A percentile compares a stretch with the other conserved stretches of the same genome.
Conservation (phyloP, 2,113 vertebrate species). For the Erythrocercus mccallii region DNA sequence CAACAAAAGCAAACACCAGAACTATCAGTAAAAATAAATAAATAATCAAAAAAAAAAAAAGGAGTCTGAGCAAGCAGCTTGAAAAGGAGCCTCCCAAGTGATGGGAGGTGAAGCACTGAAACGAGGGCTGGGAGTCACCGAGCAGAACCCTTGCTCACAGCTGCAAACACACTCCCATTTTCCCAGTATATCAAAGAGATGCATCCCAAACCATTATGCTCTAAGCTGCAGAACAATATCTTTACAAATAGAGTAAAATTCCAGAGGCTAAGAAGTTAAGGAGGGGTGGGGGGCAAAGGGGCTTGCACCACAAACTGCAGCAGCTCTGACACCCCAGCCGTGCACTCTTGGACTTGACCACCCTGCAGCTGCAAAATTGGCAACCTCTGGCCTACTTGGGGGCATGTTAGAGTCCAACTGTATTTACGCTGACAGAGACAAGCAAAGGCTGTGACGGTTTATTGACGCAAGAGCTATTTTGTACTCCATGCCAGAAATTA, state of each 20-base stretch:
- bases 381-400: conserved; percentile 50
- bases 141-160: background rate
- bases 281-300: fast-evolving
- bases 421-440: conserved; percentile 69
- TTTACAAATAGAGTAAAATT: background rate
- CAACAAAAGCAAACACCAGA: background rate
- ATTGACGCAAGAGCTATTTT: conserved; percentile 73
- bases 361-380: background rate
- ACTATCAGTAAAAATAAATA: background rate
- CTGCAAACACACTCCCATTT: background rate
- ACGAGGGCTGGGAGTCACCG: fast-evolving
- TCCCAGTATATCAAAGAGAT: background rate
- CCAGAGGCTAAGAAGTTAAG: background rate
- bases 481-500: conserved; percentile 65
- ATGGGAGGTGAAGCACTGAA: background rate
- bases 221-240: background rate
- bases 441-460: conserved; percentile 67
- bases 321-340: background rate
- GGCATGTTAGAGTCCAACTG: conserved; percentile 28
- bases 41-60: background rate
- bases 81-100: background rate
- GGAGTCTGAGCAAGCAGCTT: background rate
- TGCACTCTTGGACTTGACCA: background rate
- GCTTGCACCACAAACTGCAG: background rate
- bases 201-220: background rate